phyloP scores from a whole-genome alignment of 2,113 vertebrate genomes.

The Euleptes europaea region DNA sequence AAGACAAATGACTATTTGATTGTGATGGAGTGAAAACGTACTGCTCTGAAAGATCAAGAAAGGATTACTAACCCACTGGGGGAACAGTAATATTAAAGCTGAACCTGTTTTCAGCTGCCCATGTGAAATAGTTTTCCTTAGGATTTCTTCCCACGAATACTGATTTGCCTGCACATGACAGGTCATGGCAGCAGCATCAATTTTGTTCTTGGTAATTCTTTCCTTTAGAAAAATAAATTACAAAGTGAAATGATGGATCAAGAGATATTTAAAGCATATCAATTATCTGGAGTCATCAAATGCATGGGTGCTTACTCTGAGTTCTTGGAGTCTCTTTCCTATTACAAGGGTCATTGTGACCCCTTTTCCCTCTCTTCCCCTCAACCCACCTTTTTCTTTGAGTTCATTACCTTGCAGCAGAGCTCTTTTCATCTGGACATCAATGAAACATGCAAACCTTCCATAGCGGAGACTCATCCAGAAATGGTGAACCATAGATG shows the following conservation, averaged over 20 bases:
- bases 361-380: neutral
- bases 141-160: neutral
- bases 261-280: neutral
- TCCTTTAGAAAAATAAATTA: neutral
- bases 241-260: neutral
- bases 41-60: neutral
- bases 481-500: neutral
- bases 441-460: neutral
- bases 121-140: neutral
- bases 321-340: no score
- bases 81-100: constrained; percentile 15
- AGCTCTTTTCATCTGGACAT: neutral
- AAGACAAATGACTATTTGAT: constrained; percentile 1
- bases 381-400: neutral
- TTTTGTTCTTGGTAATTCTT: constrained; percentile 23
- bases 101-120: neutral
- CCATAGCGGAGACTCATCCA: neutral
- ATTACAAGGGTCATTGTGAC: no score
- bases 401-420: neutral
- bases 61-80: neutral
- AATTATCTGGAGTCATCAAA: neutral
- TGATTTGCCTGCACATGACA: constrained; percentile 12
- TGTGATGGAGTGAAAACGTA: neutral
- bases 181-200: neutral
- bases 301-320: neutral